These are phyloP conservation scores for Embidobia sp. DNA, from an alignment of 2,888 invertebrate genomes.

Conservation along the genomic window DNA sequence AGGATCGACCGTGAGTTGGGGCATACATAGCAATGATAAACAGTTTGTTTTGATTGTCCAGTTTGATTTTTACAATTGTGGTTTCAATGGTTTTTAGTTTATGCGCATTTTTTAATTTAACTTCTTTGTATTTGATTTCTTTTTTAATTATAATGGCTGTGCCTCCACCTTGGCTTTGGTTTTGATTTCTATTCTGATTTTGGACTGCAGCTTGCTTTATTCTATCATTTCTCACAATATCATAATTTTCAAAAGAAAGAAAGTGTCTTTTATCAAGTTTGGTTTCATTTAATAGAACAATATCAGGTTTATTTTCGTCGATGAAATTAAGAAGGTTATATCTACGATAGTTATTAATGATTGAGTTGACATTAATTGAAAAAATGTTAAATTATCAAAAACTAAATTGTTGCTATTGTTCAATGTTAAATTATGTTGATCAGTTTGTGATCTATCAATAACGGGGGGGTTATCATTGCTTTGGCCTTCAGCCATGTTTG, in stretches of 20 bases:
- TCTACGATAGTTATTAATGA: constrained; percentile 6
- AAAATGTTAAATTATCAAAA: background rate
- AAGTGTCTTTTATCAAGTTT: background rate
- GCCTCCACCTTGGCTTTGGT: background rate
- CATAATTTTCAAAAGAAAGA: background rate
- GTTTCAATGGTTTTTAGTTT: constrained; percentile 2
- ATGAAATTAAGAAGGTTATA: background rate
- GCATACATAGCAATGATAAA: background rate
- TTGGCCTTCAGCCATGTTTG: background rate
- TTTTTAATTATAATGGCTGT: constrained; percentile 2
- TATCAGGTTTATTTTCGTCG: background rate
- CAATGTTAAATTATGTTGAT: no score
- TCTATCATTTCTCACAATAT: background rate
- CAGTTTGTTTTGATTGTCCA: background rate
- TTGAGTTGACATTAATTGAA: constrained; percentile 14
- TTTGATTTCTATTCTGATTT: background rate
- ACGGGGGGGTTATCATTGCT: background rate
- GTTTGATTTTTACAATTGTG: background rate
- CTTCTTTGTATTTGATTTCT: background rate
- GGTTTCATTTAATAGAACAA: constrained; percentile 3
- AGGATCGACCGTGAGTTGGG: background rate
- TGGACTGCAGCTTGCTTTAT: no score
- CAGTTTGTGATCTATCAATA: no score
- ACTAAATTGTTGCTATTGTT: no score
- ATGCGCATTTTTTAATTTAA: background rate